Conservation (phyloP, 1,140 invertebrate genomes). For the Saxidomus purpurata region DNA sequence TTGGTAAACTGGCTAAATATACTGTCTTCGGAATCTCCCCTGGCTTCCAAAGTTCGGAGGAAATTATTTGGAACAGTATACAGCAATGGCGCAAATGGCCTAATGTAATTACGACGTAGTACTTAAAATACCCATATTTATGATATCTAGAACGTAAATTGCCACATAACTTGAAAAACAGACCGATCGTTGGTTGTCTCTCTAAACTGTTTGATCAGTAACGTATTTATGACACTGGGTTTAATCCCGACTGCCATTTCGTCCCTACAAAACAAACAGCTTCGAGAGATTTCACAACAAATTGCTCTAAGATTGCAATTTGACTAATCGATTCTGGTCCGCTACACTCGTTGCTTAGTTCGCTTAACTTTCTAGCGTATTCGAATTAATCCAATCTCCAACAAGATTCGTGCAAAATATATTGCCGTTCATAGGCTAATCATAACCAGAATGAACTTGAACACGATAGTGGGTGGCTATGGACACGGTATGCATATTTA, state of each 20-base stretch:
- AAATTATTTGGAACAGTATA: background rate
- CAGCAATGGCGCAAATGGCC: background rate
- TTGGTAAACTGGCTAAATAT: no score
- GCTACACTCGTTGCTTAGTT: background rate
- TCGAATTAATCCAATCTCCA: conserved; percentile 3
- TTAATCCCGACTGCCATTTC: conserved; percentile 20
- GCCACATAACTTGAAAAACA: conserved; percentile 3
- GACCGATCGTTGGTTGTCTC: background rate
- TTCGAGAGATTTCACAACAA: conserved; percentile 57
- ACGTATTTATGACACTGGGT: conserved; percentile 47
- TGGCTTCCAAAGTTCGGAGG: no score
- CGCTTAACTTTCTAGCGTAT: background rate
- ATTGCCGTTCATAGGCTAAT: conserved; percentile 16
- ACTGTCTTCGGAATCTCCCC: no score
- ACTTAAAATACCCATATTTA: background rate
- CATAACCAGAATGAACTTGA: background rate
- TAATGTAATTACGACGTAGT: background rate
- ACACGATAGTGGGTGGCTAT: background rate
- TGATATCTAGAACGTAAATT: background rate
- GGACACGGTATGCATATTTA: background rate
- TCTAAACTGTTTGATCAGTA: conserved; percentile 3
- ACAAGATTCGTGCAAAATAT: conserved; percentile 18
- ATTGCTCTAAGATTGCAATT: conserved; percentile 18
- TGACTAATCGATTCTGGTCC: conserved; percentile 28
- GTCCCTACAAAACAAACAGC: conserved; percentile 21